Conservation (phyloP, 1,140 invertebrate species). For the Cydia splendana region DNA sequence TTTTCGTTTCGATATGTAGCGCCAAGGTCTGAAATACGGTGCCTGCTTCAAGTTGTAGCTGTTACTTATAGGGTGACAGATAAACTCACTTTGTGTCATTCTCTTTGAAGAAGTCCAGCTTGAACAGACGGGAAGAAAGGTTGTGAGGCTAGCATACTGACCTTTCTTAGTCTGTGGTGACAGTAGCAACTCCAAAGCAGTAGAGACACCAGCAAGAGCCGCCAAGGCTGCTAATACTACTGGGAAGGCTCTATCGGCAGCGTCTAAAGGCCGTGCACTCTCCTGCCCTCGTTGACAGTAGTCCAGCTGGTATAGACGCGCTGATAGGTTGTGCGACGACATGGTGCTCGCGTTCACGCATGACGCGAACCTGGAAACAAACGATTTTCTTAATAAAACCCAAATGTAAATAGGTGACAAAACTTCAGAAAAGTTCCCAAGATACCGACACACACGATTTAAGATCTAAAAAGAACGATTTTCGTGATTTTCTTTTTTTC, state of each 20-base stretch:
- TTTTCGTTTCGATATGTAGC: too few species aligned
- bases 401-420: neutral
- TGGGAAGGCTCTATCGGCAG: conserved; percentile 51
- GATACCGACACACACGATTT: neutral
- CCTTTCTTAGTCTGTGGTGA: conserved; percentile 58
- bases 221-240: conserved; percentile 54
- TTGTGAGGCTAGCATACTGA: conserved; percentile 35
- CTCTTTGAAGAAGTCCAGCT: too few species aligned
- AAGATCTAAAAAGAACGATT: too few species aligned
- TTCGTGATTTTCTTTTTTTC: too few species aligned
- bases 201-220: conserved; percentile 55
- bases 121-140: too few species aligned
- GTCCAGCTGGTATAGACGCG: conserved; percentile 51
- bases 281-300: conserved; percentile 53
- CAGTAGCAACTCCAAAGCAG: conserved; percentile 54
- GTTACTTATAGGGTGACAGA: too few species aligned
- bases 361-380: conserved; percentile 53
- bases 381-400: neutral
- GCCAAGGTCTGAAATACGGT: too few species aligned
- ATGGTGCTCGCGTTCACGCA: conserved; percentile 61
- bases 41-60: too few species aligned
- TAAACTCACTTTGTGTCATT: too few species aligned
- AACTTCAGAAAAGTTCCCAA: neutral
- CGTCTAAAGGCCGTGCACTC: conserved; percentile 36
- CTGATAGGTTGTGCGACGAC: conserved; percentile 53